Base-by-base conservation (phyloP, 64 coral and sea anemone genomes). In the Astreopora myriophthalma region DNA sequence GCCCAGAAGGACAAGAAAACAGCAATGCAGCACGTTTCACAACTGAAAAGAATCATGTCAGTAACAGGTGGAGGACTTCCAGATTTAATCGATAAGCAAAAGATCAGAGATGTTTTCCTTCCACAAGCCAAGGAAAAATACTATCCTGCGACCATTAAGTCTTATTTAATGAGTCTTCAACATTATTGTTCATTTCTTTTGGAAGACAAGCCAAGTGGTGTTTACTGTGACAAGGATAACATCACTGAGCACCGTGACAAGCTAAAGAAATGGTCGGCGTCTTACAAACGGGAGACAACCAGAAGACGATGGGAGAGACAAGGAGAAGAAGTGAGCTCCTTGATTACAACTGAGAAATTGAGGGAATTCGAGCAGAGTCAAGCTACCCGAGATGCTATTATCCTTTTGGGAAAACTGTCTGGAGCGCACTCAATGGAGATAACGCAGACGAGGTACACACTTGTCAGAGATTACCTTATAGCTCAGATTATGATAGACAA, bases 1-100 rank as follows among this genome's bases (percentile, higher is more conserved):
- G 90, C 87, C 26, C 73, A 96, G 36, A 92, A 88, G 64, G 89
- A 92, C 88, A 67, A 57, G 5, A 96, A 96, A 88, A 96, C 89
- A 25, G 94, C 86, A 44, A 80, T 42, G 9, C 94, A 96, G 42
- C 94, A 96, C 40, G 63, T 81, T 23, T 44, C 79, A n/a, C 94
- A 96, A 69, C 57, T 89, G 23, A 39, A 46, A 33, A 85, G 71
- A 89, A 55, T 96, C 7, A 27, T 89, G 1, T 64, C 55, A 71
- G 71, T 83, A 24, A 38, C 86, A 46, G 73, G 89, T 66, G 9
- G 35, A 8, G 71, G 89, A 19, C 72, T 90, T 30, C 39, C 8
- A 49, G 71, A 86, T 86, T 82, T 96, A 30, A 46, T 96, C 0
- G 77, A 96, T 40, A 81, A 85, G 37, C 92, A 89, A 30, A 35